phyloP scores from a whole-genome alignment of 2,797 vertebrate species.

The Poeciliopsis gracilis region DNA sequence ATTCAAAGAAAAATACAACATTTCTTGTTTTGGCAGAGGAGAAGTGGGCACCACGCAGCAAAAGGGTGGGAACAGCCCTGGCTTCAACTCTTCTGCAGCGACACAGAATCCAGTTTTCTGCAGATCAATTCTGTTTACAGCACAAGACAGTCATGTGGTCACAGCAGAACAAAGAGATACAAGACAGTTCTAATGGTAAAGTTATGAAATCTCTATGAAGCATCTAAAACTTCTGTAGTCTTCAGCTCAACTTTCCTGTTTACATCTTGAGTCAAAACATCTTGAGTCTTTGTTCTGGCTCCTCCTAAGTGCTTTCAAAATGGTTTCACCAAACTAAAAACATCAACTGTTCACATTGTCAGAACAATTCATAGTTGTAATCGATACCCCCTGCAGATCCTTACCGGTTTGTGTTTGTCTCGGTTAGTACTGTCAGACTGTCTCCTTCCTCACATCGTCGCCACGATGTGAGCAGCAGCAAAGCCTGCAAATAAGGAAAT shows the following conservation, averaged over 20 bases:
- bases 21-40: no score
- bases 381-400: background rate
- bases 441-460: background rate
- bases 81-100: background rate
- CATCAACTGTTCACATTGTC: background rate
- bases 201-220: background rate
- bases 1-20: no score
- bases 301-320: background rate
- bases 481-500: constrained; percentile 16
- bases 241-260: background rate
- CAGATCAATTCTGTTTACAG: background rate
- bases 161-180: background rate
- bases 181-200: background rate
- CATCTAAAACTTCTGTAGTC: background rate
- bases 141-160: background rate
- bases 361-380: background rate
- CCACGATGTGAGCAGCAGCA: no score
- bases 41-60: no score
- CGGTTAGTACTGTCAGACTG: background rate
- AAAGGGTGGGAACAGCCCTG: no score
- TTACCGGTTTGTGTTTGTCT: background rate
- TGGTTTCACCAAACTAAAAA: background rate
- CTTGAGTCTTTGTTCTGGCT: background rate
- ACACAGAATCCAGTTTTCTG: background rate
- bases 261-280: no score